Conservation (phyloP, 2,888 invertebrate genomes). For the Eristalis intricaria region DNA sequence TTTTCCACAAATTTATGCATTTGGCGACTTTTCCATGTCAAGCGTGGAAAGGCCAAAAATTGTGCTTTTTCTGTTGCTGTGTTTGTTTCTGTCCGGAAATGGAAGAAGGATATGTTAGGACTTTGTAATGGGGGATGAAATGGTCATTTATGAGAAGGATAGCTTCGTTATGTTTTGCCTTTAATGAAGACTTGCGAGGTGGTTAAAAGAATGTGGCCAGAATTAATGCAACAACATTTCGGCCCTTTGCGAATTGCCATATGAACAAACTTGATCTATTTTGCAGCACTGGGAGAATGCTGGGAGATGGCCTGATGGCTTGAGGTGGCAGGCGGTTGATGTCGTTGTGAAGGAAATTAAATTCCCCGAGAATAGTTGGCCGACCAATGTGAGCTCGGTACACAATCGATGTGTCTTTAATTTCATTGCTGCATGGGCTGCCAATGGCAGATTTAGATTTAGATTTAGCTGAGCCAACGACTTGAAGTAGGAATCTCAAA, state of each 20-base stretch:
- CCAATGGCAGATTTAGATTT: no score
- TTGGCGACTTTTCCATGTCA: conserved; percentile 23
- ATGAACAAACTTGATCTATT: background rate
- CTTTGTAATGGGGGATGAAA: background rate
- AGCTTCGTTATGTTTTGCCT: background rate
- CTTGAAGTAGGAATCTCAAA: no score
- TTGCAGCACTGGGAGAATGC: no score
- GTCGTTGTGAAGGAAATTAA: no score
- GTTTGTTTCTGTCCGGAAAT: background rate
- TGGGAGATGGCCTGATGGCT: no score
- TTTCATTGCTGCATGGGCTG: no score
- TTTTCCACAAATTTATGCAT: conserved; percentile 30
- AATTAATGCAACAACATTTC: background rate
- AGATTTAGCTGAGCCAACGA: no score
- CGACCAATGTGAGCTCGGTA: no score
- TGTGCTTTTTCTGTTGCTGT: background rate
- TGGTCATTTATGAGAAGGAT: background rate
- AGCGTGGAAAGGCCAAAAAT: conserved; percentile 5
- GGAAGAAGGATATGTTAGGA: background rate
- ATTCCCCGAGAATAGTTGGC: no score
- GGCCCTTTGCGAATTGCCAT: background rate
- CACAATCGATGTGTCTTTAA: no score
- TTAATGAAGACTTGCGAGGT: background rate
- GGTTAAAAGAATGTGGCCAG: background rate
- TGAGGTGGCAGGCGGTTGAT: no score